phyloP scores from a whole-genome alignment of 2,888 invertebrate species.

The Cyclophora punctaria region DNA sequence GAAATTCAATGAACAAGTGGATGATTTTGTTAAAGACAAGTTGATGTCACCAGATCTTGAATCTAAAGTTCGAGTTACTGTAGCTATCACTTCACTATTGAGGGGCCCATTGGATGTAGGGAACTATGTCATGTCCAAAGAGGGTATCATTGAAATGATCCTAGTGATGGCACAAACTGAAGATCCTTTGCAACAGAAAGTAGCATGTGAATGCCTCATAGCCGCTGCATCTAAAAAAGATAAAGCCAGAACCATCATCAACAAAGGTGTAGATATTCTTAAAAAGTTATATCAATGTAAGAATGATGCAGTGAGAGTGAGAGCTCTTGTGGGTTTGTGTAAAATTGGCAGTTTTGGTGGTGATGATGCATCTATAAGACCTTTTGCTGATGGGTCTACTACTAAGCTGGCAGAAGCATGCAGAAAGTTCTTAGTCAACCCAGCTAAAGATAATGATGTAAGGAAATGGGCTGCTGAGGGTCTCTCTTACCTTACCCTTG shows the following conservation, averaged over 20 bases:
- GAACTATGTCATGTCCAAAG: slow-evolving; percentile 86
- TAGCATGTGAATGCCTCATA: slow-evolving; percentile 97
- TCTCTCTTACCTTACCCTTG: slow-evolving; percentile 94
- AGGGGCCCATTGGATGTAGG: slow-evolving; percentile 96
- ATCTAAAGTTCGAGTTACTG: slow-evolving; percentile 89
- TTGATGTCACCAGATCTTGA: slow-evolving; percentile 90
- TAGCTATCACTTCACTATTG: slow-evolving; percentile 90
- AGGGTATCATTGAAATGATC: slow-evolving; percentile 96
- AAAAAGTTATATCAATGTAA: slow-evolving; percentile 93
- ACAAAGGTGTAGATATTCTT: slow-evolving; percentile 93
- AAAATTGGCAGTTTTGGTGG: slow-evolving; percentile 97
- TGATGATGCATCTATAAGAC: slow-evolving; percentile 93
- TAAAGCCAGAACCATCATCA: slow-evolving; percentile 92
- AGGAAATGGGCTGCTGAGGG: slow-evolving; percentile 98
- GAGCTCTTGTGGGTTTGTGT: slow-evolving; percentile 94
- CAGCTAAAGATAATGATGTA: slow-evolving; percentile 90
- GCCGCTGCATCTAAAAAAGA: slow-evolving; percentile 98
- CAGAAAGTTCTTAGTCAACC: slow-evolving; percentile 90
- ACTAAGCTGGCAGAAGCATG: slow-evolving; percentile 95
- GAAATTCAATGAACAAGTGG: slow-evolving; percentile 83
- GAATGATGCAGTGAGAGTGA: slow-evolving; percentile 91
- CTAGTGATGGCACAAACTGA: slow-evolving; percentile 96
- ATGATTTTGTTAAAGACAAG: slow-evolving; percentile 90
- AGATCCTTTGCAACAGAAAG: slow-evolving; percentile 91
- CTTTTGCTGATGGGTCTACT: slow-evolving; percentile 97